phyloP scores from a whole-genome alignment of 2,113 vertebrate species.

The Athene cunicularia region DNA sequence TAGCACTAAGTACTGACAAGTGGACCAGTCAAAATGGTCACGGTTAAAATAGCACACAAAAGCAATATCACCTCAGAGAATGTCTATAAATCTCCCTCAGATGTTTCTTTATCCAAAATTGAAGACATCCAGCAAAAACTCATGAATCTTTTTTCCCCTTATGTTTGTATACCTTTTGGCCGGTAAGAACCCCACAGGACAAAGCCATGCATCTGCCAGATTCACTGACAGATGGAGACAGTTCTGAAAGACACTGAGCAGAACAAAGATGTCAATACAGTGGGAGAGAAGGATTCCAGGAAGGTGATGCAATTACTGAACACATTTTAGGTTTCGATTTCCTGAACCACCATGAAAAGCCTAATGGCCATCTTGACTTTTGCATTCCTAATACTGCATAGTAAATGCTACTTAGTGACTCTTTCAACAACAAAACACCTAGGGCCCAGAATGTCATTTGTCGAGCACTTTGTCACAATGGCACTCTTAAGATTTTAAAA shows the following conservation, averaged over 20 bases:
- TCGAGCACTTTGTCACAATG: neutral
- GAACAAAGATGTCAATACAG: neutral
- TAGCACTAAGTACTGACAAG: neutral
- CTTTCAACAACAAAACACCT: neutral
- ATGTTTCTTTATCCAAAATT: neutral
- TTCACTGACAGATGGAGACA: neutral
- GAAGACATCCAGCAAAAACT: neutral
- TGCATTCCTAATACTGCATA: neutral
- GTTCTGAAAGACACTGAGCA: neutral
- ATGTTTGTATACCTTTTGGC: neutral
- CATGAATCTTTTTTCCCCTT: neutral
- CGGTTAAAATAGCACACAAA: neutral
- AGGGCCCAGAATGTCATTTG: fast-evolving
- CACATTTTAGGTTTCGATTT: neutral
- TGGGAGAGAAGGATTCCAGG: neutral
- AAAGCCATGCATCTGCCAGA: neutral
- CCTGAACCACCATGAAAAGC: neutral
- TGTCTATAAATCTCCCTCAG: neutral
- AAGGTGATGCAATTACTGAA: neutral
- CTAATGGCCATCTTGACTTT: neutral
- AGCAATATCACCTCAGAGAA: neutral
- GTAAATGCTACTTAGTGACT: neutral
- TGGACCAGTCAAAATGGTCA: neutral
- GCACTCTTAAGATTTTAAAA: neutral
- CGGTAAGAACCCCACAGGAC: neutral